Evolutionary conservation across 2,113 vertebrate species (phyloP).

Genomic region (Pygoscelis antarcticus): DNA sequence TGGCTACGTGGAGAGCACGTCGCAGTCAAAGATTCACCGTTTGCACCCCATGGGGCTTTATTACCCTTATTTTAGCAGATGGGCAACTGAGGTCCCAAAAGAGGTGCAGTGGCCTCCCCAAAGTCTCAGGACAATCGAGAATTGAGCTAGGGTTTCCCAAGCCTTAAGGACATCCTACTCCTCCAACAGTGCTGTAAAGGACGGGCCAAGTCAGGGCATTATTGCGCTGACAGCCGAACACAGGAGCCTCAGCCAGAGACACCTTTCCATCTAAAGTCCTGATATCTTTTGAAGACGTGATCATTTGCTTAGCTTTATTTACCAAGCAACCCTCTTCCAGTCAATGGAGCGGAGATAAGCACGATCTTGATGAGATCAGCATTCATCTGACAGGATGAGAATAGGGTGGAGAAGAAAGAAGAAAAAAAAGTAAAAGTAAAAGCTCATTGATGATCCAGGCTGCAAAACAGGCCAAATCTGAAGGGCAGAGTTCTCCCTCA

Average conservation of each 20-base stretch:
- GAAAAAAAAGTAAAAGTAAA: neutral
- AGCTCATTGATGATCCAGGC: neutral
- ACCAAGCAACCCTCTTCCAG: neutral
- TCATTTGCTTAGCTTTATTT: constrained; percentile 3
- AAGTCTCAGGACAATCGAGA: neutral
- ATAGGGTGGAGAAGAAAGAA: neutral
- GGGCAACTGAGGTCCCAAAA: neutral
- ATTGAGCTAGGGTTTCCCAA: neutral
- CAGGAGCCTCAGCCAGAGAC: neutral
- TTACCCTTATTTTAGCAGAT: neutral
- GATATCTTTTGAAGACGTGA: constrained; percentile 12
- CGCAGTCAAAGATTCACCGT: rapidly evolving
- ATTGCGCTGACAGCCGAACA: neutral
- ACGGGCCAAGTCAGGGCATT: rapidly evolving
- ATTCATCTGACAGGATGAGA: neutral
- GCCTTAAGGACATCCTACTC: neutral
- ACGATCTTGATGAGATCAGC: constrained; percentile 8
- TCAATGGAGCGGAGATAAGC: neutral
- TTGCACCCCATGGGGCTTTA: neutral
- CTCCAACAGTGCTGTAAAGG: neutral
- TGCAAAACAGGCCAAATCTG: neutral
- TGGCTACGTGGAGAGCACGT: neutral
- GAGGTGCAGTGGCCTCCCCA: neutral
- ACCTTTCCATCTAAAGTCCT: neutral
- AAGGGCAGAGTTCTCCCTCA: neutral